Base-by-base conservation (phyloP, 2,888 invertebrate species). In the Drosophila colorata region DNA sequence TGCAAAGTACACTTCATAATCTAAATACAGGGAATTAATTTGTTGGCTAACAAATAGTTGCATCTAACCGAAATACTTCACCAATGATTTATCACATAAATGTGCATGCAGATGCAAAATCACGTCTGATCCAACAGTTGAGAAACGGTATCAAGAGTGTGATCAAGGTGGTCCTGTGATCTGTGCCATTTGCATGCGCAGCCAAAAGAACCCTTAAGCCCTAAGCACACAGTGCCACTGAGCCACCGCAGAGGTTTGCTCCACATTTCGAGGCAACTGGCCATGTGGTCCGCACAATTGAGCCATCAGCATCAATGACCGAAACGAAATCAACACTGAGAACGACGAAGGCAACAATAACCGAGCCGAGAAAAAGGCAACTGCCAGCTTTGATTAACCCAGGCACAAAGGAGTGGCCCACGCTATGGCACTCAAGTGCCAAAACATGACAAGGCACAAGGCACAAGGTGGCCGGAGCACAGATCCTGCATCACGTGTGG, bases 341-440 rank as follows among this genome's bases (percentile, higher is more conserved):
- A n/a, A 3, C 23, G 48, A 49, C 18, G 40, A 48, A 35, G 7
- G n/a, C 14, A 43, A 41, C 16, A 28, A 43, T n/a, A 9, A 41
- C 3, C 37, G 43, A 28, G 40, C 35, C 33, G 43, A 47, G 56
- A 61, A 28, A 8, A 11, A n/a, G 43, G 44, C 33, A 77, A 75
- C 74, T 79, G 88, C 74, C 87, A 86, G 67, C 82, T 79, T 85
- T 84, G 87, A 84, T 84, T 87, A 83, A 83, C 85, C 85, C 64
- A 74, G 69, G 60, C 44, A 53, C 44, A 46, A 63, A 68, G 80
- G 87, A 80, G 85, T 84, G 82, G 81, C 69, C 60, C 60, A 69
- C 66, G 74, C 68, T 41, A 61, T 38, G 63, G 77, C 80, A 84
- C 79, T 86, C 87, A 84, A 86, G 88, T 86, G 85, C 87, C 88